Base-by-base conservation (phyloP, 2,888 invertebrate species). In the Tanypteryx hageni region DNA sequence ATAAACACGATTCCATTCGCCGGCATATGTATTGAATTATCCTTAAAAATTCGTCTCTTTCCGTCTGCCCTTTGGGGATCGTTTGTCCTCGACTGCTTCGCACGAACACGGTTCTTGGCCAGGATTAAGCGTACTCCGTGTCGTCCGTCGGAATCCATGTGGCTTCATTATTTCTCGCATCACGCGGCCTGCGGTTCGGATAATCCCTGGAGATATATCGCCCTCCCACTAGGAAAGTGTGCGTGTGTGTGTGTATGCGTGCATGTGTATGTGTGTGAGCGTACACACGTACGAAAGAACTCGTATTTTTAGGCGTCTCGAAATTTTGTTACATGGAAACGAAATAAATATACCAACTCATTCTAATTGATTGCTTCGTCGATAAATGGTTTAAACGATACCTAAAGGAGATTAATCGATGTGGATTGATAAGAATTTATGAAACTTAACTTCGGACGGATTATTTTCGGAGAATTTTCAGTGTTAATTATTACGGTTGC, bases 101-200 rank as follows among this genome's bases (percentile, higher is more conserved):
- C 27, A 27, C 44, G 44, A 27, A 22, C 76, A 27, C 76, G 22
- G 27, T 22, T 76, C 76, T 76, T 76, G 22, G 27, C 27, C 22
- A 22, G 76, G 76, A 76, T 76, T 76, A 76, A 76, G 27, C 27
- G 76, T 13, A 27, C 76, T 76, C 76, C 76, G 27, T 76, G 13
- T 76, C 68, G 68, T 68, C 76, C 13, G 22, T 76, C 76, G 76
- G 76, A 76, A 76, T 76, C 76, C 11, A 10, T n/a, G 11, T 13
- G 76, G 27, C 11, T 76, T 27, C 76, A 76, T 76, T 76, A 76
- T 76, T 27, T 76, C 76, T 76, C 76, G 68, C 68, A 68, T 68
- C 68, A 27, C 76, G 76, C 27, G 76, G 76, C 10, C 27, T 76
- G 76, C 76, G 76, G 76, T 76, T 22, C 13, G 76, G 76, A 76